Conservation (phyloP, 2,797 vertebrate species). For the Aulostomus chinensis region DNA sequence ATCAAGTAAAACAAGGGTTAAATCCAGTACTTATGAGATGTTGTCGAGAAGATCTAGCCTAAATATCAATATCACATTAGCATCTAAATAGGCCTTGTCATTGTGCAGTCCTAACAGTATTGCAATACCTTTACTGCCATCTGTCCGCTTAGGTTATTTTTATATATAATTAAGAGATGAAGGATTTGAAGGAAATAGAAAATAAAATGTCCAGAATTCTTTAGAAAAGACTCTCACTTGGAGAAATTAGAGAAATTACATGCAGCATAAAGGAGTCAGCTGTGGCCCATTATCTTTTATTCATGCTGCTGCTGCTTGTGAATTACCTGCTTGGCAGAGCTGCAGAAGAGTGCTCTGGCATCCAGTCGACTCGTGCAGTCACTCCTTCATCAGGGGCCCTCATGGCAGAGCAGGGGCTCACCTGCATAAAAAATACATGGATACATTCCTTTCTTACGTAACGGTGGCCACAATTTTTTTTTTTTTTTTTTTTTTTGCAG, state of each 20-base stretch:
- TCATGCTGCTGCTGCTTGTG: conserved; percentile 80
- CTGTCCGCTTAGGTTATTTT: conserved; percentile 49
- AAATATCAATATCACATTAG: too few species aligned
- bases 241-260: conserved; percentile 73
- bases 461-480: conserved; percentile 63
- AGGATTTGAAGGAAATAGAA: conserved; percentile 34
- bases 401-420: conserved; percentile 70
- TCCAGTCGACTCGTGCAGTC: conserved; percentile 66
- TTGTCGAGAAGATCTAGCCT: too few species aligned
- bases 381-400: conserved; percentile 73
- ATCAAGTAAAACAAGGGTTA: too few species aligned
- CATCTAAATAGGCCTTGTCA: too few species aligned
- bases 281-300: conserved; percentile 80
- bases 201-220: conserved; percentile 40
- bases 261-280: conserved; percentile 76
- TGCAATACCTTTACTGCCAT: conserved; percentile 36
- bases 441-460: conserved; percentile 69
- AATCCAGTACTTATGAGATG: too few species aligned
- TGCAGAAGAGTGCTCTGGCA: conserved; percentile 77
- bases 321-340: conserved; percentile 83
- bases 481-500: conserved; percentile 42
- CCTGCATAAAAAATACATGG: conserved; percentile 83
- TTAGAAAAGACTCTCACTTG: conserved; percentile 60
- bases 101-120: too few species aligned
- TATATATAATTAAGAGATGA: conserved; percentile 39